Base-by-base conservation (phyloP, 2,888 invertebrate genomes). In the Catonia carolina region DNA sequence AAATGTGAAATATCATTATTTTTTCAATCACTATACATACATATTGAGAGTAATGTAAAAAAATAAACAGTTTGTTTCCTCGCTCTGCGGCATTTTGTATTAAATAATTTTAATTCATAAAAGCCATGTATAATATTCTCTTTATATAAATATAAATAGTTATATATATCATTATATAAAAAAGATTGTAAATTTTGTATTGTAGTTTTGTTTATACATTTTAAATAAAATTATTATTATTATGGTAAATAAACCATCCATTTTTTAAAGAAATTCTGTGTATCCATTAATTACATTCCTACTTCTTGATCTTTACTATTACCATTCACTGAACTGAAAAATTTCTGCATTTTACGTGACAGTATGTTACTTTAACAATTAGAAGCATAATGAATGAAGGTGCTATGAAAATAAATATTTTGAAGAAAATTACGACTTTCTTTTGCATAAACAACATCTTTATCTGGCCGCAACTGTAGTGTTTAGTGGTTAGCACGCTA, bases 141-240 rank as follows among this genome's bases (percentile, higher is more conserved):
- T 73, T 73, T 70, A 72, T 60, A 60, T 52, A 61, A 42, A 62
- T 53, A 53, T 22, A 39, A 41, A 53, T 53, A 53, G 31, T 41
- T 53, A 53, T 20, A 56, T 56, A 56, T 69, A 72, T 73, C 74
- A 72, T 73, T 74, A 77, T 80, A 81, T 79, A 81, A 79, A 79
- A 73, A 67, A 77, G 79, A 78, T 77, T 83, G 82, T 83, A 83
- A 78, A 83, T 83, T 83, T 82, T 83, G 82, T 83, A 83, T 80
- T 78, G 82, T 83, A 82, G 79, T 82, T 82, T 82, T 54, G 58
- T 58, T 58, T 58, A 58, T 58, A 58, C 82, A 82, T 80, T 79
- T 78, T 81, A 78, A 81, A 82, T 81, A 81, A 80, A 80, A 58
- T 58, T 51, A 81, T 80, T 81, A 81, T 81, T 81, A 58, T 58